phyloP scores from a whole-genome alignment of 2,888 invertebrate species.

The Ditula angustiorana region DNA sequence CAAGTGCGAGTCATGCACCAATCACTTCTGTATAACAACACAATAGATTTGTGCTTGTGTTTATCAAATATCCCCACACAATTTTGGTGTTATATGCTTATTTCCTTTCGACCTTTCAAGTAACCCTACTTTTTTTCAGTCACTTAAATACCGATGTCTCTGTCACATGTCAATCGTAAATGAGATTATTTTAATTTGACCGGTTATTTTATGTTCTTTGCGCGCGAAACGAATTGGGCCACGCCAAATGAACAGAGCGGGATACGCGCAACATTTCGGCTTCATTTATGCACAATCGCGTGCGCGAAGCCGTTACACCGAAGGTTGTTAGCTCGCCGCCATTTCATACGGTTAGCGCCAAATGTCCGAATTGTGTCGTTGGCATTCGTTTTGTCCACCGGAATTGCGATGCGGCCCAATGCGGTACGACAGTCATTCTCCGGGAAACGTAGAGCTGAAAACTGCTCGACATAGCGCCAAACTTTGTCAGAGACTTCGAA shows the following conservation, averaged over 20 bases:
- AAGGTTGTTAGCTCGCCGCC: constrained; percentile 36
- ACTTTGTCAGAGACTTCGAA: too few species aligned
- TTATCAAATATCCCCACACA: too few species aligned
- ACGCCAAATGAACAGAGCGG: constrained; percentile 21
- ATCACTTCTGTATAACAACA: too few species aligned
- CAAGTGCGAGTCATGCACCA: too few species aligned
- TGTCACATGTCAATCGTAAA: neutral
- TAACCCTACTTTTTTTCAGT: too few species aligned
- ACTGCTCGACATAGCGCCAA: neutral
- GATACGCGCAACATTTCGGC: constrained; percentile 27
- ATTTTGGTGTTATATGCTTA: too few species aligned
- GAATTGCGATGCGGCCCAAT: constrained; percentile 26
- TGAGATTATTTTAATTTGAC: neutral
- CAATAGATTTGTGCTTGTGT: too few species aligned
- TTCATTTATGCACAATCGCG: constrained; percentile 40
- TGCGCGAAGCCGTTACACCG: constrained; percentile 29
- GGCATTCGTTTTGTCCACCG: constrained; percentile 25
- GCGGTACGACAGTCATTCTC: constrained; percentile 16
- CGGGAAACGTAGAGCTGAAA: neutral
- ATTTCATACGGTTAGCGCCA: constrained; percentile 33
- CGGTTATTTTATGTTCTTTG: constrained; percentile 6
- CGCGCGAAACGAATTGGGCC: constrained; percentile 18
- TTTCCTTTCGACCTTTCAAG: too few species aligned
- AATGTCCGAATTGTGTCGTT: constrained; percentile 37
- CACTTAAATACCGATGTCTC: too few species aligned